Evolutionary conservation across 2,797 vertebrate species (phyloP), one percentile per base, ranked within the genome.

Genomic region (Amphiprion clarkii): DNA sequence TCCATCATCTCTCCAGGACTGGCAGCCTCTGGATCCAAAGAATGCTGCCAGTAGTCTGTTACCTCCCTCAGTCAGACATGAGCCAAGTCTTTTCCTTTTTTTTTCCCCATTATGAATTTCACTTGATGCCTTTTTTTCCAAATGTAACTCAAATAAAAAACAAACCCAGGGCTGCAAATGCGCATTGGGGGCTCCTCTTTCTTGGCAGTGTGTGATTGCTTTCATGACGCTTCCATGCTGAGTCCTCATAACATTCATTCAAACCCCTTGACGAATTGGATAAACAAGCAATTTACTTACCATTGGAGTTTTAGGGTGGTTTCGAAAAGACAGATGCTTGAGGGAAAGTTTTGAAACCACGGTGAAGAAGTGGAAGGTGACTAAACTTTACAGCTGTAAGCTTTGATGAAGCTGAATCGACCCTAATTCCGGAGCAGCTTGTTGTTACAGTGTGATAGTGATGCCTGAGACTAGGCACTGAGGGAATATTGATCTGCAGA

Each of bases 241-340:
- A 17, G 71, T 67, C 76, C 63, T 82, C 56, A 51, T 61, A 83
- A 78, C 55, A 68, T 76, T 85, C 79, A 74, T 82, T 82, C 69
- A 67, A 83, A 81, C 74, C 73, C 75, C 78, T 75, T 52, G 81
- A 85, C 23, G 72, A 87, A 91, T 88, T 86, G 83, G 66, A 79
- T 85, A 88, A 91, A 82, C 83, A 90, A 91, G 79, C 79, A 83
- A 81, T 90, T 87, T 80, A 51, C 40, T 64, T 58, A 59, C 8
- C 8, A 1, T 51, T 36, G 6, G 31, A 72, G 66, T 70, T 65
- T 76, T 13, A 10, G n/a, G 25, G 57, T 19, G 74, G 40, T 64
- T 69, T 63, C 76, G 71, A 17, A 44, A 73, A 82, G 62, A 40
- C 63, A 58, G 53, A 66, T 63, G 65, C 69, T 71, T 72, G 66